A percentile compares a stretch with the other conserved stretches of the same genome.
These are phyloP conservation scores for Panulirus ornatus DNA, from an alignment of 1,140 invertebrate species.

Conservation along the genomic window DNA sequence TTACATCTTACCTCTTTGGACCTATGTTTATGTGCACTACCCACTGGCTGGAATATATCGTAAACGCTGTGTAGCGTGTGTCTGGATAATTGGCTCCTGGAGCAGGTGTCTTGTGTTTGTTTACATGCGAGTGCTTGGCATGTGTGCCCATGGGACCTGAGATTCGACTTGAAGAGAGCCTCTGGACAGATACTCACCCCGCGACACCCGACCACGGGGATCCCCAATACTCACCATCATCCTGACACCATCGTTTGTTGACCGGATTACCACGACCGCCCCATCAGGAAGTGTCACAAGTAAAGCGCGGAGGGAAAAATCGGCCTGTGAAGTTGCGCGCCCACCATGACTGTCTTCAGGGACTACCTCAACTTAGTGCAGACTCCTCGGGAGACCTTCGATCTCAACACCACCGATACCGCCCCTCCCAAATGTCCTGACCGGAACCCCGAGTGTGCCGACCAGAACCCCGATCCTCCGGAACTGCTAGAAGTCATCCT, in stretches of 20 bases:
- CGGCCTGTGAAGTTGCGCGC: neutral
- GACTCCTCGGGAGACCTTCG: slow-evolving; percentile 37
- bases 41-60: neutral
- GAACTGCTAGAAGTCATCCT: slow-evolving; percentile 48
- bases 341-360: slow-evolving; percentile 60
- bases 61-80: neutral
- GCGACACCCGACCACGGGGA: neutral
- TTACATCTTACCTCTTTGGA: slow-evolving; percentile 19
- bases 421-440: neutral
- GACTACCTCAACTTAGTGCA: slow-evolving; percentile 62
- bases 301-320: neutral
- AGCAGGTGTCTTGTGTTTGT: slow-evolving; percentile 29
- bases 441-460: neutral
- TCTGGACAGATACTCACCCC: slow-evolving; percentile 17
- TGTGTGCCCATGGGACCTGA: slow-evolving; percentile 60
- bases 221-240: slow-evolving; percentile 14
- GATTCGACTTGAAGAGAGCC: neutral
- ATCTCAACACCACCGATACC: neutral
- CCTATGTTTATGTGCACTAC: neutral
- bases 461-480: slow-evolving; percentile 12
- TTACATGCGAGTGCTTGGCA: slow-evolving; percentile 31
- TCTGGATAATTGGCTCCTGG: neutral
- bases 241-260: neutral
- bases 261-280: slow-evolving; percentile 6
- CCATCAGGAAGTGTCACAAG: neutral